Conservation (phyloP, 2,113 vertebrate species). For the Anoplopoma fimbria region DNA sequence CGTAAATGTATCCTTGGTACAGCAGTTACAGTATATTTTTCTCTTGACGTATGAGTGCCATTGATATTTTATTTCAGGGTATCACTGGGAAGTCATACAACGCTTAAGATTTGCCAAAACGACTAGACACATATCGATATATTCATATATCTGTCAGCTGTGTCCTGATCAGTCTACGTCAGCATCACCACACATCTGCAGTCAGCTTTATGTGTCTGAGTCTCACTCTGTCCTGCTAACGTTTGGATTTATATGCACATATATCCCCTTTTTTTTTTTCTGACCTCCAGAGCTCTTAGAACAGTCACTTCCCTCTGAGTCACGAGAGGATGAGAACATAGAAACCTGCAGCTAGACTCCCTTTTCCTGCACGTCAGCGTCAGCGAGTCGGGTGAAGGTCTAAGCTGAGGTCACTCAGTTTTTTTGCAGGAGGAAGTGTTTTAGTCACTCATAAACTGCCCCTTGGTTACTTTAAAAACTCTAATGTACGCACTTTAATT, state of each 20-base stretch:
- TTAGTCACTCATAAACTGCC: constrained; percentile 15
- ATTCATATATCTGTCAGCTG: neutral
- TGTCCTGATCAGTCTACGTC: neutral
- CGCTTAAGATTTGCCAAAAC: constrained; percentile 12
- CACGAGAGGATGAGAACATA: constrained; percentile 25
- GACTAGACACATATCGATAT: neutral
- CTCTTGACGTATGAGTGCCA: neutral
- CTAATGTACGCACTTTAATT: constrained; percentile 10
- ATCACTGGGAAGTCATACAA: constrained; percentile 9
- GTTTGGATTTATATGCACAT: neutral
- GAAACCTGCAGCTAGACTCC: constrained; percentile 10
- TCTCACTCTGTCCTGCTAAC: neutral
- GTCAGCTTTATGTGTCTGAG: neutral
- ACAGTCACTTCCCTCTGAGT: constrained; percentile 48
- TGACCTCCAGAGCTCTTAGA: neutral
- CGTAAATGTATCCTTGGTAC: neutral
- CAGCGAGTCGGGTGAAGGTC: constrained; percentile 16
- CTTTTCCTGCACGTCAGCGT: constrained; percentile 39
- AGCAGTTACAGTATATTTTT: constrained; percentile 1
- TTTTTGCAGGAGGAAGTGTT: constrained; percentile 22
- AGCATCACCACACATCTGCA: neutral
- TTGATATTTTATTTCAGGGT: constrained; percentile 9
- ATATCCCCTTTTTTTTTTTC: neutral
- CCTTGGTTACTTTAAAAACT: constrained; percentile 6
- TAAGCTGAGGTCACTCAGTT: constrained; percentile 30